phyloP scores from a whole-genome alignment of 2,113 vertebrate genomes.

The Anser cygnoides region DNA sequence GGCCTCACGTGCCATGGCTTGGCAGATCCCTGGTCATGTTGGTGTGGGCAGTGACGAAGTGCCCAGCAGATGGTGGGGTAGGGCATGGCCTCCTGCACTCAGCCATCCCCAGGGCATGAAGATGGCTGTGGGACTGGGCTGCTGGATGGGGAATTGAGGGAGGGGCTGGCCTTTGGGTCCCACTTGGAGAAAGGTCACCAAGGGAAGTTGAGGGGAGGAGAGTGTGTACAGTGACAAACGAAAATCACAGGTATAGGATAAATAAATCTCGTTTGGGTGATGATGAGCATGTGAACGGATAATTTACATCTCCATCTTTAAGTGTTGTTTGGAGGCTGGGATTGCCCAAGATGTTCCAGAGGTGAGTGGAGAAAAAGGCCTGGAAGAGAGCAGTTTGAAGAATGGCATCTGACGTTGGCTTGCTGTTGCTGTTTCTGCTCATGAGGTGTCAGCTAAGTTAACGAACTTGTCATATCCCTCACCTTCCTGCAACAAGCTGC shows the following conservation, averaged over 20 bases:
- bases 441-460: neutral
- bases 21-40: fast-evolving
- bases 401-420: neutral
- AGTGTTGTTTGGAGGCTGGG: neutral
- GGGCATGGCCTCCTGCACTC: neutral
- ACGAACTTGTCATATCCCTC: neutral
- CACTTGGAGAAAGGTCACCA: fast-evolving
- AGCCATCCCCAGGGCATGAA: neutral
- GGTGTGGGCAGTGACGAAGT: fast-evolving
- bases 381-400: neutral
- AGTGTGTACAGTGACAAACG: neutral
- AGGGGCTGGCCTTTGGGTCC: fast-evolving
- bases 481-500: neutral
- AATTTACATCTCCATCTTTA: neutral
- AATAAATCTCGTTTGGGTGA: neutral
- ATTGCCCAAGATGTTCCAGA: neutral
- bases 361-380: neutral
- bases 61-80: neutral
- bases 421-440: neutral
- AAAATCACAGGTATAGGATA: neutral
- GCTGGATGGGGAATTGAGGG: neutral
- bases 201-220: neutral
- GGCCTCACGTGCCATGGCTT: neutral
- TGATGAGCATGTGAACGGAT: neutral
- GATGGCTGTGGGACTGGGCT: neutral